phyloP scores from a whole-genome alignment of 2,888 invertebrate genomes.

The Zhuqinia jingwanae region DNA sequence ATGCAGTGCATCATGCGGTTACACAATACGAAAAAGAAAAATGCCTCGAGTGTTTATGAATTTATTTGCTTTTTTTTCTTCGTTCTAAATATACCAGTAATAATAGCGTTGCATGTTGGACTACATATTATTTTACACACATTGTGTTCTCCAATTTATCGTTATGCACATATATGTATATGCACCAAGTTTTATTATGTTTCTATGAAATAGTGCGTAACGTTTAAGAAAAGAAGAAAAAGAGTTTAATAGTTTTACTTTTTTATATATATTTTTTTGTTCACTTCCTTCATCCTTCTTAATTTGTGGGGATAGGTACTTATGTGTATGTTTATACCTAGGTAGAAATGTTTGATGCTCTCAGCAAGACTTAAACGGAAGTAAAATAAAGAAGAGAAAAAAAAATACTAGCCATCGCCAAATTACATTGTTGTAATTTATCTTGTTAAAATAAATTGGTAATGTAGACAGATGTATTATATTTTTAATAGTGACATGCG shows the following conservation, averaged over 20 bases:
- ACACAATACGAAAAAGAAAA: neutral
- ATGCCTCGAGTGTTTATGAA: neutral
- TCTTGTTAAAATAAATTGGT: no score
- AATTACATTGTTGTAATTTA: no score
- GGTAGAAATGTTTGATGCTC: neutral
- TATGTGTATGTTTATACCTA: neutral
- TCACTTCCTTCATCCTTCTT: slow-evolving; percentile 7
- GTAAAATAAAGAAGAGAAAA: no score
- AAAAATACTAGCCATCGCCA: no score
- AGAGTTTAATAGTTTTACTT: slow-evolving; percentile 10
- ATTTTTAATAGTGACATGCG: no score
- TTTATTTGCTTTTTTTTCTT: slow-evolving; percentile 1
- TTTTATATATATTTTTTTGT: slow-evolving; percentile 11
- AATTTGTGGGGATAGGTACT: neutral
- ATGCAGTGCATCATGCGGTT: neutral
- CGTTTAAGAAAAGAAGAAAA: neutral
- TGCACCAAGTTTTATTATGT: no score
- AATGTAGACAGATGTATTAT: no score
- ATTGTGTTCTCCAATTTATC: neutral
- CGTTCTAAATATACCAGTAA: neutral
- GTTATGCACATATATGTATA: neutral
- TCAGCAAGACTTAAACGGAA: slow-evolving; percentile 29
- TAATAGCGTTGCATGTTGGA: neutral
- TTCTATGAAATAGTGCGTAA: slow-evolving; percentile 35
- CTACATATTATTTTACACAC: neutral